A percentile compares a stretch with the other conserved stretches of the same genome.
Conservation (phyloP, 2,797 vertebrate genomes). For the Saguinus oedipus region DNA sequence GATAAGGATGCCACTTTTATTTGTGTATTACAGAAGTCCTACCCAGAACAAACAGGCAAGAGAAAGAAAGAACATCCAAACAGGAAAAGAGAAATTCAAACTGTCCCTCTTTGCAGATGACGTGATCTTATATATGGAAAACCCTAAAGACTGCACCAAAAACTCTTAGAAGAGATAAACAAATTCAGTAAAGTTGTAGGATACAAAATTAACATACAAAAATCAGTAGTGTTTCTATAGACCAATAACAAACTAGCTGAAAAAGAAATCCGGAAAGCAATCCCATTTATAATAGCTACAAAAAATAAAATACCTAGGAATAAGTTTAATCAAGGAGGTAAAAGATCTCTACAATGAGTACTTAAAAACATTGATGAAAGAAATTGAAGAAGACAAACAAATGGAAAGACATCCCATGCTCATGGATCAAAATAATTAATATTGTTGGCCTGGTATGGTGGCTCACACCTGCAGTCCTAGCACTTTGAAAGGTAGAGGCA, state of each 20-base stretch:
- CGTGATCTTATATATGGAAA: neutral
- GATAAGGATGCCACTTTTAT: neutral
- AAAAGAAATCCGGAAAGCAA: neutral
- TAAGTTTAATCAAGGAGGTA: neutral
- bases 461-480: no score
- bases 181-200: neutral
- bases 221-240: neutral
- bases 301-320: neutral
- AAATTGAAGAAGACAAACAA: neutral
- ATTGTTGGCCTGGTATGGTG: neutral
- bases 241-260: neutral
- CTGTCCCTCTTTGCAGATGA: neutral
- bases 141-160: neutral
- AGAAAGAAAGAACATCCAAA: neutral
- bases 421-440: neutral
- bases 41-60: neutral
- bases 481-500: no score
- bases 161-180: neutral
- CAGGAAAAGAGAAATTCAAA: neutral
- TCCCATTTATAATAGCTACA: neutral
- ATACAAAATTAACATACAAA: neutral
- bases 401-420: neutral
- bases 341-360: neutral
- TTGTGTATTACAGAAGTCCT: neutral
- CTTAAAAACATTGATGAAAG: neutral